Base-by-base conservation (phyloP, 2,113 vertebrate genomes). In the Peromyscus leucopus region DNA sequence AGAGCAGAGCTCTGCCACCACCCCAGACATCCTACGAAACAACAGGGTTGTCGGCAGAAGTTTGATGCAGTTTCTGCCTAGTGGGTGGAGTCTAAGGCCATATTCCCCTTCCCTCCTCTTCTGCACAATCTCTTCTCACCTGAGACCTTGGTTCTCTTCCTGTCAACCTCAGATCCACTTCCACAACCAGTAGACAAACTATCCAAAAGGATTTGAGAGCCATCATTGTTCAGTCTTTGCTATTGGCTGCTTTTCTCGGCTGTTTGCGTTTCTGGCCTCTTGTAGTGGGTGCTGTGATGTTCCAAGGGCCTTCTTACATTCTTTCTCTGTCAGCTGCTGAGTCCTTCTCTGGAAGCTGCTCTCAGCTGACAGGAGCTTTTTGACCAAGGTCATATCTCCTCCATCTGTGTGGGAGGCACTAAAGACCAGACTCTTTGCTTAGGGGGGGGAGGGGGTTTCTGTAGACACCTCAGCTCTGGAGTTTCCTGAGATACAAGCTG, bases 91-190 rank as follows among this genome's bases (percentile, higher is more conserved):
- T 90, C 63, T 65, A 9, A 84, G 78, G 13, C 28, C 61, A 17
- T 39, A 17, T 19, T 67, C 31, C 57, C 59, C 33, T 59, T 55
- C 24, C 13, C n/a, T 39, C 33, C 10, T 28, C 22, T 57, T 87
- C 42, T 51, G 26, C 48, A 87, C 19, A 33, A n/a, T 13, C 69
- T 90, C 75, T 72, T 15, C 48, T 84, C 33, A 79, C 92, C 19
- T 59, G 33, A 3, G 21, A 82, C 42, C 59, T 59, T 86, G 33
- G 22, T 79, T 74, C 48, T 89, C 12, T 51, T 88, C 51, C 46
- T 48, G 33, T 96, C 28, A 63, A 36, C 39, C 28, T 94, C 65
- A 92, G 72, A 72, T 92, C 51, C 33, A n/a, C 48, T 93, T 94
- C 80, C 9, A 74, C 82, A 36, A 86, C 67, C 31, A 22, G 69